phyloP scores from a whole-genome alignment of 2,113 vertebrate genomes.

The Gambusia holbrooki region DNA sequence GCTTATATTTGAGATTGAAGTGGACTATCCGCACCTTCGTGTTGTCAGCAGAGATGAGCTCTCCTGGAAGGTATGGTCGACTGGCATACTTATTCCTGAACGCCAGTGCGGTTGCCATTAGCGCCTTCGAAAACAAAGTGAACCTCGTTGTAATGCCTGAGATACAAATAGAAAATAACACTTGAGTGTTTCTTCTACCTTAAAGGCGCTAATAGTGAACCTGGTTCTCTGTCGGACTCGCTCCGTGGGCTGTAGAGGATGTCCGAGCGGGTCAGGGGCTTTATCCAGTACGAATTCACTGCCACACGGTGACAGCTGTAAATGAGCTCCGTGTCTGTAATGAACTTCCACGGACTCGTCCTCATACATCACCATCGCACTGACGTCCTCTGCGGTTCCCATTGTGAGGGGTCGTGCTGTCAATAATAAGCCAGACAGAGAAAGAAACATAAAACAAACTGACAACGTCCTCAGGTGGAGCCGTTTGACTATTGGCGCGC shows the following conservation, averaged over 20 bases:
- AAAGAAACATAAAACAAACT: conserved; percentile 23
- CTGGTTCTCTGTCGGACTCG: conserved; percentile 84
- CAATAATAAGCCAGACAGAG: too few relatives aligned
- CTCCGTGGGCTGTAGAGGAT: conserved; percentile 74
- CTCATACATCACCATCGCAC: conserved; percentile 81
- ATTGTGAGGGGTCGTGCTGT: neutral
- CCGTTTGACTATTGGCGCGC: conserved; percentile 25
- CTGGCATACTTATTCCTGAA: conserved; percentile 87
- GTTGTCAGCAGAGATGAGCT: conserved; percentile 76
- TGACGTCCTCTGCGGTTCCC: conserved; percentile 42
- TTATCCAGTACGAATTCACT: conserved; percentile 84
- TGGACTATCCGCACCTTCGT: conserved; percentile 76
- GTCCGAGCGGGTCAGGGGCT: conserved; percentile 58
- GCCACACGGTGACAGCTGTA: conserved; percentile 88
- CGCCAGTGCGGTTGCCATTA: conserved; percentile 79
- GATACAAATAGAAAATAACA: neutral
- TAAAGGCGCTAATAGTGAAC: conserved; percentile 84
- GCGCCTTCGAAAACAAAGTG: conserved; percentile 69
- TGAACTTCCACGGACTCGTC: conserved; percentile 85
- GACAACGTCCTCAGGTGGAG: neutral
- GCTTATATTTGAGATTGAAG: neutral
- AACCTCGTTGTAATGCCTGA: neutral
- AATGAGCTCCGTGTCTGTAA: conserved; percentile 73
- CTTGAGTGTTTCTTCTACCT: conserved; percentile 66
- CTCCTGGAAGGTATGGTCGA: conserved; percentile 84